phyloP scores from a whole-genome alignment of 2,888 invertebrate genomes.

The Cryptus armator region DNA sequence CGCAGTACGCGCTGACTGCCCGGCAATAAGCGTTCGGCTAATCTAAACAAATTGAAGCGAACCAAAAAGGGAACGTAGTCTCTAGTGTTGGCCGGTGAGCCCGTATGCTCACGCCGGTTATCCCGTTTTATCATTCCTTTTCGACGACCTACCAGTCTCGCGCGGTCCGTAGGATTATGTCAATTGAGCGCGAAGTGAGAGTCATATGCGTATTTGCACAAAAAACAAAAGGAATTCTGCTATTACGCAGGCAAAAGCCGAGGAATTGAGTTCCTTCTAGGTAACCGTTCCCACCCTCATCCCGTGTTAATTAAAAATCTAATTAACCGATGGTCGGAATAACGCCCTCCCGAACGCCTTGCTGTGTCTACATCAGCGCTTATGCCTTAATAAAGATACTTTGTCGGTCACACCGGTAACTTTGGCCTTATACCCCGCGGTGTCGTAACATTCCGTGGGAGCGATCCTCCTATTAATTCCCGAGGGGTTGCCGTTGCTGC shows the following conservation, averaged over 20 bases:
- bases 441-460: constrained; percentile 62
- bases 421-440: constrained; percentile 47
- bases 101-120: constrained; percentile 30
- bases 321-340: constrained; percentile 63
- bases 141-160: background rate
- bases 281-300: background rate
- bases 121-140: constrained; percentile 31
- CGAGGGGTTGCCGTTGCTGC: constrained; percentile 52
- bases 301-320: constrained; percentile 55
- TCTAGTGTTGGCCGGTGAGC: background rate
- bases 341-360: constrained; percentile 46
- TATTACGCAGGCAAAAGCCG: background rate
- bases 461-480: constrained; percentile 68
- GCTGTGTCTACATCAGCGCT: constrained; percentile 66
- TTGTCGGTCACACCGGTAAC: constrained; percentile 64
- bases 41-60: constrained; percentile 76
- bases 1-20: background rate
- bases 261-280: constrained; percentile 18
- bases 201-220: background rate
- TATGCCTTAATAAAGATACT: constrained; percentile 68
- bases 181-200: constrained; percentile 7
- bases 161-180: constrained; percentile 9
- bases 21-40: constrained; percentile 70
- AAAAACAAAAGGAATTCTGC: background rate
- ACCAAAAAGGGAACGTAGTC: constrained; percentile 19